phyloP scores from a whole-genome alignment of 1,140 invertebrate genomes.

The Drosophila ogumai region DNA sequence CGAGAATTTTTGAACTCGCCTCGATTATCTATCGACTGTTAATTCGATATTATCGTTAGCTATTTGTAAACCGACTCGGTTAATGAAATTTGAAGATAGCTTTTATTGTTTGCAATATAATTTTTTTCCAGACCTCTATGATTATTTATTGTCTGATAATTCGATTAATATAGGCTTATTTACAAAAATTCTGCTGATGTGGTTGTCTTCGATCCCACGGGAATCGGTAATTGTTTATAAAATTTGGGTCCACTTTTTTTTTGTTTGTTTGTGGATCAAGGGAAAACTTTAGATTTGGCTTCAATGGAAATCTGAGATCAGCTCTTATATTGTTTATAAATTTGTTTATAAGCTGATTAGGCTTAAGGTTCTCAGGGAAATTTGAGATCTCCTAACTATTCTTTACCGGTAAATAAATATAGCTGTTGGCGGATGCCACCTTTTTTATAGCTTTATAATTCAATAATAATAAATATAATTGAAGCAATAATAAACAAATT shows the following conservation, averaged over 20 bases:
- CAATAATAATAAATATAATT: background rate
- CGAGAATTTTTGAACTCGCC: background rate
- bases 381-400: background rate
- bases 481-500: background rate
- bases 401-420: background rate
- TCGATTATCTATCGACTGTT: background rate
- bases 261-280: background rate
- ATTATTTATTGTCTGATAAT: background rate
- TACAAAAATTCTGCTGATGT: background rate
- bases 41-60: background rate
- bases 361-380: background rate
- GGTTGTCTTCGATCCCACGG: background rate
- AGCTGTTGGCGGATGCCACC: background rate
- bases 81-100: background rate
- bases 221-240: conserved; percentile 1
- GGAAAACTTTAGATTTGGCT: background rate
- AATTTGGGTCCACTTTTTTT: too few species aligned
- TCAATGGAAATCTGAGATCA: conserved; percentile 3
- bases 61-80: background rate
- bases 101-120: background rate
- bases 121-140: background rate
- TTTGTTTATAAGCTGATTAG: background rate
- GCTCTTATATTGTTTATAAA: background rate
- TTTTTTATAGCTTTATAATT: background rate
- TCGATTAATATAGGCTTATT: background rate